Conservation (phyloP, 23 tunicate species). For the Oikopleura vanhoeffeni region DNA sequence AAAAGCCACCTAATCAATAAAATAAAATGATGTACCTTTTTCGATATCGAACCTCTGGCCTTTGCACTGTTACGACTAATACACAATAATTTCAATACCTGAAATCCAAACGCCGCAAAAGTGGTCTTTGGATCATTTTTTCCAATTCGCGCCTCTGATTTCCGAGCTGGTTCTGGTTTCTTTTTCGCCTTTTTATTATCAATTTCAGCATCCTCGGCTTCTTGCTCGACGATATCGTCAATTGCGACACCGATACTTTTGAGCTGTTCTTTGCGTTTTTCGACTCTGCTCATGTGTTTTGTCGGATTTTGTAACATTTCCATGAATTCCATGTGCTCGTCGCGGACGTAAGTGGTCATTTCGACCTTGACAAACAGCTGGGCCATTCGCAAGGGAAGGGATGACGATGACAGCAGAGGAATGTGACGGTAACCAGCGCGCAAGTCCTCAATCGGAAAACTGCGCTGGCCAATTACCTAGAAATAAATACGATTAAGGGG, state of each 20-base stretch:
- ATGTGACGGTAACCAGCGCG: slow-evolving; percentile 54
- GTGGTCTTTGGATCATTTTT: not conserved
- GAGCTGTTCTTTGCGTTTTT: not conserved
- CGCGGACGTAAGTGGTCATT: not conserved
- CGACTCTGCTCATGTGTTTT: not conserved
- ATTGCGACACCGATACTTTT: not conserved
- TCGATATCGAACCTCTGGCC: too few relatives aligned
- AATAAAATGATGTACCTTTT: too few relatives aligned
- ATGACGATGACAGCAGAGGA: not conserved
- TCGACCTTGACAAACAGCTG: not conserved
- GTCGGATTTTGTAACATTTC: not conserved
- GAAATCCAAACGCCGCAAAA: too few relatives aligned
- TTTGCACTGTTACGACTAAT: too few relatives aligned
- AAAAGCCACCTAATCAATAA: too few relatives aligned
- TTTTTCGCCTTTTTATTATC: too few relatives aligned
- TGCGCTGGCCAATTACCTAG: slow-evolving; percentile 34
- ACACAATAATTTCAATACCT: too few relatives aligned
- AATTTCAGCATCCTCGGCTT: not conserved
- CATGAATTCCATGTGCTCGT: not conserved
- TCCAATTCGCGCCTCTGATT: not conserved
- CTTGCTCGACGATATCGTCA: not conserved
- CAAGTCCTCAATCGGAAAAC: slow-evolving; percentile 38
- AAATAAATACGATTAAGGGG: too few relatives aligned
- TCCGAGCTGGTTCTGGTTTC: not conserved
- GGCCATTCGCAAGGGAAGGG: not conserved